Evolutionary conservation across 2,113 vertebrate species (phyloP).

Genomic region (Epinephelus lanceolatus): DNA sequence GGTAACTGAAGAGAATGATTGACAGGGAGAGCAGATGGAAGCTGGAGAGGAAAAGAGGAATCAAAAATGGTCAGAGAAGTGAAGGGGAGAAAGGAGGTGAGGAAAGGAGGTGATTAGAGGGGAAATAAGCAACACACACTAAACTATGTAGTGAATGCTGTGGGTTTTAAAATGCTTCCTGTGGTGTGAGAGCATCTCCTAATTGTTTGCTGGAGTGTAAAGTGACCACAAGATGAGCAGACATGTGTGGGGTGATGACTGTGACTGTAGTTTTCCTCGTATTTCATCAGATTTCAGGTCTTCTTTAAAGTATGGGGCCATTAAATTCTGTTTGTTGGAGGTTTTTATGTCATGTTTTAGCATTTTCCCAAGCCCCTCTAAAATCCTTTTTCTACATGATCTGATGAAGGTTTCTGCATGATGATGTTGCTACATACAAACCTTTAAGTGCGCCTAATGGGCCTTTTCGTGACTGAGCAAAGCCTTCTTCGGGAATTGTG

Average conservation of each 20-base stretch:
- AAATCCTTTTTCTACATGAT: too few species aligned
- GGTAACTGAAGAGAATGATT: conserved; percentile 63
- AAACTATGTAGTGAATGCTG: conserved; percentile 51
- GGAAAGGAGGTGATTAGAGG: conserved; percentile 54
- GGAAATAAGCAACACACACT: conserved; percentile 20
- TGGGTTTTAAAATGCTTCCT: conserved; percentile 53
- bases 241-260: conserved; percentile 17
- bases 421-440: too few species aligned
- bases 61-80: conserved; percentile 26
- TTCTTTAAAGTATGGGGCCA: neutral
- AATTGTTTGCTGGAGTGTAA: conserved; percentile 44
- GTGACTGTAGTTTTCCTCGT: conserved; percentile 18
- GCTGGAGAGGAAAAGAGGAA: conserved; percentile 41
- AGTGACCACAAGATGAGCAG: conserved; percentile 40
- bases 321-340: too few species aligned
- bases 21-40: conserved; percentile 58
- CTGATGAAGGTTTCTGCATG: too few species aligned
- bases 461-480: too few species aligned
- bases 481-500: too few species aligned
- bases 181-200: conserved; percentile 37
- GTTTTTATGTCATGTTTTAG: too few species aligned
- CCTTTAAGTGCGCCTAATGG: too few species aligned
- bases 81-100: conserved; percentile 37
- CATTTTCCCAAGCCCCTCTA: too few species aligned
- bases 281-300: conserved; percentile 28